These are phyloP conservation scores for Stictocephala bisonia DNA, from an alignment of 2,888 invertebrate genomes.

Conservation along the genomic window DNA sequence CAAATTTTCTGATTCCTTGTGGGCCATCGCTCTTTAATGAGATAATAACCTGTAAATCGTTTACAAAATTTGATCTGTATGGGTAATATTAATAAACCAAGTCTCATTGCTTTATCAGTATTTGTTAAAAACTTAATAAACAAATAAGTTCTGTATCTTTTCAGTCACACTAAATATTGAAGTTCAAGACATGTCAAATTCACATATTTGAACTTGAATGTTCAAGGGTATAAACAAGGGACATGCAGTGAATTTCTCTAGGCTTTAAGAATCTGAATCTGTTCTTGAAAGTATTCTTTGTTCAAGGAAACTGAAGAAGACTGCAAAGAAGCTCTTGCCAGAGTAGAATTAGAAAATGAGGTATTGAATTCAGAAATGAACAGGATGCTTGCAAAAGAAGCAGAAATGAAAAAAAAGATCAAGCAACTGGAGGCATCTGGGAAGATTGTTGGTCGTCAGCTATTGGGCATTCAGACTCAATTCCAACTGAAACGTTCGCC, in stretches of 20 bases:
- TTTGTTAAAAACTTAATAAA: no score
- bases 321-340: constrained; percentile 67
- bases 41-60: no score
- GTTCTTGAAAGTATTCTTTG: neutral
- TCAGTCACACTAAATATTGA: no score
- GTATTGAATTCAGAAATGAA: constrained; percentile 67
- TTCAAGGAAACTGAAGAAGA: constrained; percentile 63
- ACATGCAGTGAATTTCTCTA: neutral
- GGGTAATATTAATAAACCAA: no score
- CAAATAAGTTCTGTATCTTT: no score
- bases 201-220: no score
- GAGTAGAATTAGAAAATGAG: constrained; percentile 68
- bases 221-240: no score
- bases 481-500: constrained; percentile 22
- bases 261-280: neutral
- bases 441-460: constrained; percentile 65
- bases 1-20: no score
- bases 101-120: no score
- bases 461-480: constrained; percentile 51
- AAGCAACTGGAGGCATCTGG: constrained; percentile 65
- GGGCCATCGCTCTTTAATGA: no score
- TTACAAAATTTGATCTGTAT: no score
- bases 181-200: no score
- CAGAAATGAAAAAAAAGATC: constrained; percentile 61
- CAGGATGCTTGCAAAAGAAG: constrained; percentile 66